Conservation (phyloP, 2,888 invertebrate genomes). For the Sesia apiformis region DNA sequence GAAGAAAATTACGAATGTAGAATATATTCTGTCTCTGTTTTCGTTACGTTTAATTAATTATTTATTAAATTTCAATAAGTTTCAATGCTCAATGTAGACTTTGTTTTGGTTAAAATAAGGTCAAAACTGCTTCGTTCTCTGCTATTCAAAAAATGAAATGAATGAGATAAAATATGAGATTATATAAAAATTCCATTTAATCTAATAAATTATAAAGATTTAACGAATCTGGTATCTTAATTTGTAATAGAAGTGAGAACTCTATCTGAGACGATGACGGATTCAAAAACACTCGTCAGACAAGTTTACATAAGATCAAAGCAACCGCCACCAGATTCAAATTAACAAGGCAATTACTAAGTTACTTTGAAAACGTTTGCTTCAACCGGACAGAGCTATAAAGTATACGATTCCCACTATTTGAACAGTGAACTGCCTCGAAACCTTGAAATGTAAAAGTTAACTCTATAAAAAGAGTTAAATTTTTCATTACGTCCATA, state of each 20-base stretch:
- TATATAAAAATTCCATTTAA: neutral
- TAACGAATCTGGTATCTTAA: constrained; percentile 49
- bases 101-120: no score
- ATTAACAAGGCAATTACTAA: constrained; percentile 67
- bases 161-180: no score
- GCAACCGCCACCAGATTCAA: constrained; percentile 49
- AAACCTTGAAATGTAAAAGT: neutral
- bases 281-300: constrained; percentile 49
- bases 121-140: no score
- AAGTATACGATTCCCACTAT: constrained; percentile 30
- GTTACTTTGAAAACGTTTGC: constrained; percentile 47
- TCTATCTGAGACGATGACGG: constrained; percentile 35
- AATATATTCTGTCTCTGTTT: no score
- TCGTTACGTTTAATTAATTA: no score
- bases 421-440: constrained; percentile 8
- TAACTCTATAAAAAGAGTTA: neutral
- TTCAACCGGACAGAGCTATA: constrained; percentile 35
- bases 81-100: no score
- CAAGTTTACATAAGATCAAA: constrained; percentile 51
- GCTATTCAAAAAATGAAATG: no score
- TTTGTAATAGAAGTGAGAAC: constrained; percentile 42
- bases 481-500: neutral
- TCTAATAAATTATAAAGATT: constrained; percentile 51
- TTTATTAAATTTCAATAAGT: no score
- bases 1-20: no score